Evolutionary conservation across 2,113 vertebrate genomes (phyloP).

Genomic region (Ptyas mucosa): DNA sequence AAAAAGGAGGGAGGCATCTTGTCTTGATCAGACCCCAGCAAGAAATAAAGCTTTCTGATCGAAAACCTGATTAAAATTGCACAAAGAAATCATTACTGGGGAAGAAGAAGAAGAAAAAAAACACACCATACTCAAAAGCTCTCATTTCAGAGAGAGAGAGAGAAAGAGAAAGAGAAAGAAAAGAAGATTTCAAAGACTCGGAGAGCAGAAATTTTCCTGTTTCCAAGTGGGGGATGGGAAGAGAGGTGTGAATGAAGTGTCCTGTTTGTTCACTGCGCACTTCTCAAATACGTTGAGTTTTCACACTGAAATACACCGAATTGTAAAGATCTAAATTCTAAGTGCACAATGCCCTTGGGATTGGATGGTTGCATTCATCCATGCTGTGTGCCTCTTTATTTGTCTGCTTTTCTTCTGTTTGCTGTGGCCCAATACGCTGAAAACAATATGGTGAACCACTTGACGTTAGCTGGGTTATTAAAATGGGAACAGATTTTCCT

Average conservation of each 20-base stretch:
- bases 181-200: slow-evolving; percentile 60
- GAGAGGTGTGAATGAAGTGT: slow-evolving; percentile 14
- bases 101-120: slow-evolving; percentile 46
- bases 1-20: slow-evolving; percentile 35
- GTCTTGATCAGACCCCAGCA: slow-evolving; percentile 57
- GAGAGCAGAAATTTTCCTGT: slow-evolving; percentile 60
- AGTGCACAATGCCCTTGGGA: slow-evolving; percentile 57
- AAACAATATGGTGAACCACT: slow-evolving; percentile 67
- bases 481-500: slow-evolving; percentile 48
- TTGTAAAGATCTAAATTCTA: slow-evolving; percentile 61
- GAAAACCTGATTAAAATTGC: slow-evolving; percentile 67
- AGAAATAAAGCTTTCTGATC: slow-evolving; percentile 53
- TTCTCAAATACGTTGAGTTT: slow-evolving; percentile 57
- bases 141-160: slow-evolving; percentile 55
- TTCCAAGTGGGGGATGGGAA: slow-evolving; percentile 48
- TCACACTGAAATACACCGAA: slow-evolving; percentile 54
- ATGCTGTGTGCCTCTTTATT: slow-evolving; percentile 55
- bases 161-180: slow-evolving; percentile 44
- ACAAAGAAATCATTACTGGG: slow-evolving; percentile 67
- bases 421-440: slow-evolving; percentile 54
- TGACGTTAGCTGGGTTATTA: slow-evolving; percentile 66
- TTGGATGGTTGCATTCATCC: slow-evolving; percentile 50
- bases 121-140: slow-evolving; percentile 57
- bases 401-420: slow-evolving; percentile 52
- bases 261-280: slow-evolving; percentile 59